Evolutionary conservation across 2,113 vertebrate genomes (phyloP).

Genomic region (Paradoxurus hermaphroditus): DNA sequence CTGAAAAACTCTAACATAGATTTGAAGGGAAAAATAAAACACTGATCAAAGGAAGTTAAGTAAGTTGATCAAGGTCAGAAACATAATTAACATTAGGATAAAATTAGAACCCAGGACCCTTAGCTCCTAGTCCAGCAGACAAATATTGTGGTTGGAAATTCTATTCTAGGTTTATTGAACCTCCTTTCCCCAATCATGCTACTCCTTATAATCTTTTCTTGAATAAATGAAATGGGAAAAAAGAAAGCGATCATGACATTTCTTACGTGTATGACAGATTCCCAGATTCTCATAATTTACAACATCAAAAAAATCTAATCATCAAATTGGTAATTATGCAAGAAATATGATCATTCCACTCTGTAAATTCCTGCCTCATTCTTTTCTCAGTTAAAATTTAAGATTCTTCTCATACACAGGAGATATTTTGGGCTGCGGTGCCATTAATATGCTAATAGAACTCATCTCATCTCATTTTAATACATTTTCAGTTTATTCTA

Average conservation of each 20-base stretch:
- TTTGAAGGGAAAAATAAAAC: not conserved
- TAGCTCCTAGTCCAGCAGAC: not conserved
- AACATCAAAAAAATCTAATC: not conserved
- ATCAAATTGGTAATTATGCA: not conserved
- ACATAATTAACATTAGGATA: not conserved
- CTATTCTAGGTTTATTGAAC: not conserved
- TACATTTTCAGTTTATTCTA: constrained; percentile 16
- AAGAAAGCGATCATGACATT: not conserved
- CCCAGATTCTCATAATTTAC: not conserved
- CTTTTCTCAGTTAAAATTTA: not conserved
- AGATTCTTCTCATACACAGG: not conserved
- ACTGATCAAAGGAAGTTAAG: not conserved
- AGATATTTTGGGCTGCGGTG: not conserved
- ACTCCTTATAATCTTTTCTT: not conserved
- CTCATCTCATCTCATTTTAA: constrained; percentile 26
- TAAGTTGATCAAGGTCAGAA: not conserved
- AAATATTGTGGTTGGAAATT: not conserved
- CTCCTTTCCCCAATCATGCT: not conserved
- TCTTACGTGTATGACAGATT: not conserved
- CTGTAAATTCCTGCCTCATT: not conserved
- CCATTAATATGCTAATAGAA: not conserved
- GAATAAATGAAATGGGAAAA: not conserved
- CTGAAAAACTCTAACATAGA: not conserved
- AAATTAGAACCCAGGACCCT: not conserved
- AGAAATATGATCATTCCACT: not conserved